Evolutionary conservation across 2,797 vertebrate genomes (phyloP), one percentile per base, ranked within the genome.

Genomic region (Lepilemur ruficaudatus): DNA sequence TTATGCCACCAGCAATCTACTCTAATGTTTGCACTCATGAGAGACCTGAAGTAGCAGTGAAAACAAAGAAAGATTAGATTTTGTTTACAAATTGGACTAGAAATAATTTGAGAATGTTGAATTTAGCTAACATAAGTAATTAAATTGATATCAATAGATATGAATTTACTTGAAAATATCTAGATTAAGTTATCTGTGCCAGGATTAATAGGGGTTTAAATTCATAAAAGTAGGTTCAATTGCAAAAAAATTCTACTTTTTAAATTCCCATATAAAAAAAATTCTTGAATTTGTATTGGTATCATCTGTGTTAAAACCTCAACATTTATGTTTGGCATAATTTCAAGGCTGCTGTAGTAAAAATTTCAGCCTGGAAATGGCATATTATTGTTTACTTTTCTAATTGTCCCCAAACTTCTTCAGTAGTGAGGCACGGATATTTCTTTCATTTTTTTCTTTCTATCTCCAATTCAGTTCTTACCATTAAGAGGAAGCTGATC

Each of bases 21-120:
- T 93, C 78, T 85, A 93, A 88, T 90, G 38, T 95, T 92, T 95
- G 41, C 10, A 70, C 15, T 89, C 81, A 78, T 8, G 2, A 93
- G 73, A 94, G 69, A 80, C 23, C 75, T 94, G 35, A 94, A 91
- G 67, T 93, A 89, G 46, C 25, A 95, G 57, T 86, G 83, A 87
- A 59, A 88, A 65, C 59, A 96, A 96, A 93, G 72, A 89, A 78
- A 78, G 23, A 84, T 94, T 93, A 90, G 35, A 50, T 76, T 59
- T 4, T 91, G 75, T 93, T 95, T 91, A 82, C 41, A 89, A 86
- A 86, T 65, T 80, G 52, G 50, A 87, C 83, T 93, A 91, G 41
- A 89, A 91, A 94, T 92, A 20, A 89, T 94, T 91, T 94, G 55
- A 38, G 57, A 95, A 96, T 87, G 52, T 87, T 89, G 55, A 91